phyloP scores from a whole-genome alignment of 2,888 invertebrate genomes.

The Incurvaria masculella region DNA sequence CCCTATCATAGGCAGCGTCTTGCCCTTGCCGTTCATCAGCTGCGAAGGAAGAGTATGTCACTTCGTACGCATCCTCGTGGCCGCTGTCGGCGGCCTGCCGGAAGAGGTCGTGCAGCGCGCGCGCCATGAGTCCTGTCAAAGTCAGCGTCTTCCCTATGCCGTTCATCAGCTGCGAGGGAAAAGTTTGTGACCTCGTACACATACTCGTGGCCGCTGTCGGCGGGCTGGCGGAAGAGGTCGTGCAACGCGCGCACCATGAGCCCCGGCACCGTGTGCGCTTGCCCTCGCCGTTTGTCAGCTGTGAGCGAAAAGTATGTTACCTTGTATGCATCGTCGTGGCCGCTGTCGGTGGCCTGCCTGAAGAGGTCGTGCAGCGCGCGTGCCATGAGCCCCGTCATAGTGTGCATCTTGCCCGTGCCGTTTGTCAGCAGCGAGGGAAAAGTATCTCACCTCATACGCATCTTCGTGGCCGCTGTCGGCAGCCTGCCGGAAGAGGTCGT shows the following conservation, averaged over 20 bases:
- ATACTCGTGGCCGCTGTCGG: conserved; percentile 55
- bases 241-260: conserved; percentile 85
- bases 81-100: conserved; percentile 60
- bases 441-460: conserved; percentile 62
- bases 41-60: too few relatives aligned
- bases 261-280: conserved; percentile 92
- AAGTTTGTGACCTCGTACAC: conserved; percentile 66
- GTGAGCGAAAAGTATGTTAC: too few relatives aligned
- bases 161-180: too few relatives aligned
- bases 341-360: conserved; percentile 60
- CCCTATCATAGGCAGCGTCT: conserved; percentile 92
- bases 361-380: conserved; percentile 83
- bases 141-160: conserved; percentile 92
- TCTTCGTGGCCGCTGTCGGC: conserved; percentile 57
- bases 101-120: conserved; percentile 82
- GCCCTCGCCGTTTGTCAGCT: conserved; percentile 84
- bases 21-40: conserved; percentile 89
- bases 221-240: conserved; percentile 74
- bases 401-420: conserved; percentile 89
- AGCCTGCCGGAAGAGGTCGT: conserved; percentile 75
- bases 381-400: conserved; percentile 92
- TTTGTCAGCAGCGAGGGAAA: too few relatives aligned
- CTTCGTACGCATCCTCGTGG: conserved; percentile 60
- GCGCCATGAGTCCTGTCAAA: conserved; percentile 90
- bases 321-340: conserved; percentile 59